These are phyloP conservation scores for Pseudochirops corinnae DNA, from an alignment of 2,797 vertebrate genomes.

Conservation along the genomic window DNA sequence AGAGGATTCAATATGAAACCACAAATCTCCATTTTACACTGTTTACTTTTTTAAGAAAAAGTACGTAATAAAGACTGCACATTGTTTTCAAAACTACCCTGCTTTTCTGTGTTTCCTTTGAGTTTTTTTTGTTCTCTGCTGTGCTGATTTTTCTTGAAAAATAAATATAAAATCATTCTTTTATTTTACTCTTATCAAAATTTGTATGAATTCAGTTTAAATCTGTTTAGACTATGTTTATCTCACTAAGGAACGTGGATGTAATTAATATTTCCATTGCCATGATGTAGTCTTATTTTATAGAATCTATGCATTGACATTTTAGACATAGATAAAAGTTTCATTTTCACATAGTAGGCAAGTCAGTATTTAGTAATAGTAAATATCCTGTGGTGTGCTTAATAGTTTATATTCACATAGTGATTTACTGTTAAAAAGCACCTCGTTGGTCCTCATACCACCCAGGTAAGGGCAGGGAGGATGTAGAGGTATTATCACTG, in stretches of 20 bases:
- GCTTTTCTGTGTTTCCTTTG: neutral
- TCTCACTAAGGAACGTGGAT: neutral
- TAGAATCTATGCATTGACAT: neutral
- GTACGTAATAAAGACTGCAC: neutral
- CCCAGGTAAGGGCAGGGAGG: neutral
- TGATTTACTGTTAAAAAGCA: neutral
- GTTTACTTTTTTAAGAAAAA: neutral
- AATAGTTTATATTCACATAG: neutral
- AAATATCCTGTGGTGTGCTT: neutral
- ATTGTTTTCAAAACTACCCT: neutral
- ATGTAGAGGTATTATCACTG: neutral
- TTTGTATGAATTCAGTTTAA: neutral
- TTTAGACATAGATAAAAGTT: neutral
- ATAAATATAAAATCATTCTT: neutral
- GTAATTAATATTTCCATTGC: neutral
- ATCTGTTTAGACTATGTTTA: neutral
- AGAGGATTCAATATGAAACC: neutral
- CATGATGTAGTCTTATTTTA: neutral
- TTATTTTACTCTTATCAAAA: neutral
- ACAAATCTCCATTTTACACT: neutral
- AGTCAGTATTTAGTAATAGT: neutral
- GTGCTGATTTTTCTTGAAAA: neutral
- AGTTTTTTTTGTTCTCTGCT: neutral
- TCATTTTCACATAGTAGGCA: neutral
- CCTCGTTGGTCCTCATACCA: neutral